Evolutionary conservation across 2,113 vertebrate genomes (phyloP).

Genomic region (Hippocampus mohnikei): DNA sequence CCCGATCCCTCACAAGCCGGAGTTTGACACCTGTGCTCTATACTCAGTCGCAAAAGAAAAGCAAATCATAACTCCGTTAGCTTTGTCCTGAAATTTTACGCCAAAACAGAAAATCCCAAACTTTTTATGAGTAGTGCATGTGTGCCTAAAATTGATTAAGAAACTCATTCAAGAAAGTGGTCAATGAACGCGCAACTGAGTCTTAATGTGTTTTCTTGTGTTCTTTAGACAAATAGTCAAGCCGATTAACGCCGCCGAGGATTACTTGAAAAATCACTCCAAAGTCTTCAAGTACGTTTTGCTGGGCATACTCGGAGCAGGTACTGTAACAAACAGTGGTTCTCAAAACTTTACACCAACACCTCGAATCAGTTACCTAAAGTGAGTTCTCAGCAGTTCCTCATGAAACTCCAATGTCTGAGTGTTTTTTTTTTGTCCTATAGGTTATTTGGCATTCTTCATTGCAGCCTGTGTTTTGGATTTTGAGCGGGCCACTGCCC

Average conservation of each 20-base stretch:
- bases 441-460: conserved; percentile 85
- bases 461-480: conserved; percentile 82
- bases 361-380: not conserved
- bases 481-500: conserved; percentile 79
- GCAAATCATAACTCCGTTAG: too few relatives aligned
- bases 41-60: too few relatives aligned
- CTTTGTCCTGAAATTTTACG: not conserved
- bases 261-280: conserved; percentile 63
- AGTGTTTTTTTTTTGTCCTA: conserved; percentile 6
- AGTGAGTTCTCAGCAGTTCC: not conserved
- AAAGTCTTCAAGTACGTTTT: conserved; percentile 60
- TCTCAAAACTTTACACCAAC: not conserved
- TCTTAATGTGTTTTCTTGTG: conserved; percentile 26
- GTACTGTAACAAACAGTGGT: conserved; percentile 42
- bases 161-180: not conserved
- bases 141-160: not conserved
- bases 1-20: too few relatives aligned
- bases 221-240: conserved; percentile 56
- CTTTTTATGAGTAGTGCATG: not conserved
- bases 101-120: not conserved
- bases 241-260: conserved; percentile 60
- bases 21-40: too few relatives aligned
- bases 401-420: not conserved
- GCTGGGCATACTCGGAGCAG: conserved; percentile 66
- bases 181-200: conserved; percentile 2